Base-by-base conservation (phyloP, 2,888 invertebrate genomes). In the Emesis furor region DNA sequence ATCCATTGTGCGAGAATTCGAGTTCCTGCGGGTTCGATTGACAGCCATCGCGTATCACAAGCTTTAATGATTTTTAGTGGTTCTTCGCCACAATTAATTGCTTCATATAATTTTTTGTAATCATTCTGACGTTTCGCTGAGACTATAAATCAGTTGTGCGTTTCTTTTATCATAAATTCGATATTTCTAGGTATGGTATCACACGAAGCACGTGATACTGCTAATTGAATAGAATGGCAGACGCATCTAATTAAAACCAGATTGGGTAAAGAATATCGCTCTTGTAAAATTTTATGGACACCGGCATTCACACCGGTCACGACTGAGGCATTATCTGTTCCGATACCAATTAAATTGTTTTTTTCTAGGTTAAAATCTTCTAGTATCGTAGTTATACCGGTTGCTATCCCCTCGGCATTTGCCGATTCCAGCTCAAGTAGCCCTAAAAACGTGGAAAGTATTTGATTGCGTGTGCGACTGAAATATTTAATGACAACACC, bases 11-110 rank as follows among this genome's bases (percentile, higher is more conserved):
- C 14, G 14, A 74, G 32, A 14, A 74, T 74, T 65, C 65, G 62
- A 37, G 10, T 24, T 4, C 73, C 73, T 10, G 72, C 73, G 8
- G 72, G 67, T 75, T 84, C 83, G 72, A 84, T 79, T 39, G 79
- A 78, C 62, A 81, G 42, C 79, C 85, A 83, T 71, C 79, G 72
- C 10, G 83, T 83, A 76, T 79, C 77, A 72, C 85, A 83, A 32
- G 72, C 71, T 76, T 81, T 77, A 51, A 79, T 68, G 46, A 86
- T 82, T 55, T 82, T 84, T n/a, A 86, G 68, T 62, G 84, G 82
- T 24, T 82, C 78, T 42, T 82, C 74, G 62, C 86, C 82, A 76
- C 79, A 81, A 62, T 86, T 86, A 69, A 83, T 83, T 14, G 77
- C 39, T 79, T 82, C 67, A 69, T 84, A 79, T 69, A 84, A 4